Evolutionary conservation across 2,113 vertebrate species (phyloP).

Genomic region (Xiphias gladius): DNA sequence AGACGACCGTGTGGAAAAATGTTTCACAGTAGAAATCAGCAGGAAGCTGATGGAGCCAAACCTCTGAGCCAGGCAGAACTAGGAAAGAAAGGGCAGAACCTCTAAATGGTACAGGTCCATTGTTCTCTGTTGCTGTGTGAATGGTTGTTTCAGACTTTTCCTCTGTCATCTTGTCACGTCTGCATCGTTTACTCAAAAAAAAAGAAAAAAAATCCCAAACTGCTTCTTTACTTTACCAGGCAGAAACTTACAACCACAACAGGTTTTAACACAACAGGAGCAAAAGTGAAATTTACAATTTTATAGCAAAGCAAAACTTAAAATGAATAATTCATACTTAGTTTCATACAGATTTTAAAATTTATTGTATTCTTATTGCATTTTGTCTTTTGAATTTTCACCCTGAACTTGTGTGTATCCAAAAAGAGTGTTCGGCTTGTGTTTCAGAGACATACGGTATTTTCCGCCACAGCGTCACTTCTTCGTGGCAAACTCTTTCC

Average conservation of each 20-base stretch:
- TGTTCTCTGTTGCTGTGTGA: background rate
- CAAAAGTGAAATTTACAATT: background rate
- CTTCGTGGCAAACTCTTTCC: background rate
- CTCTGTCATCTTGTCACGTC: background rate
- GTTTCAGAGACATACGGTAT: background rate
- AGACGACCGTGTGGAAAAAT: background rate
- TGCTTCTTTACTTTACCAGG: slow-evolving; percentile 32
- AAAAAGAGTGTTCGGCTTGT: too few relatives aligned
- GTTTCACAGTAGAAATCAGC: background rate
- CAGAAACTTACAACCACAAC: background rate
- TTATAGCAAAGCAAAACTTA: slow-evolving; percentile 5
- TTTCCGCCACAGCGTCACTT: background rate
- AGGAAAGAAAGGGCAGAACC: background rate
- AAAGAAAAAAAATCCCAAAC: slow-evolving; percentile 31
- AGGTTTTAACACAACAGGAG: background rate
- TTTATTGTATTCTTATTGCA: background rate
- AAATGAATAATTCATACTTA: background rate
- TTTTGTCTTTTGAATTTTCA: background rate
- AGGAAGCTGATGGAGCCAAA: slow-evolving; percentile 20
- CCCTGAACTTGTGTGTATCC: too few relatives aligned
- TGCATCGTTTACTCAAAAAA: background rate
- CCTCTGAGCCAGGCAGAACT: background rate
- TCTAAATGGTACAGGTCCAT: background rate
- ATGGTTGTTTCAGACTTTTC: background rate
- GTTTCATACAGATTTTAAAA: background rate